These are phyloP conservation scores for Poeciliopsis retropinna DNA, from an alignment of 2,113 vertebrate species.

Conservation along the genomic window DNA sequence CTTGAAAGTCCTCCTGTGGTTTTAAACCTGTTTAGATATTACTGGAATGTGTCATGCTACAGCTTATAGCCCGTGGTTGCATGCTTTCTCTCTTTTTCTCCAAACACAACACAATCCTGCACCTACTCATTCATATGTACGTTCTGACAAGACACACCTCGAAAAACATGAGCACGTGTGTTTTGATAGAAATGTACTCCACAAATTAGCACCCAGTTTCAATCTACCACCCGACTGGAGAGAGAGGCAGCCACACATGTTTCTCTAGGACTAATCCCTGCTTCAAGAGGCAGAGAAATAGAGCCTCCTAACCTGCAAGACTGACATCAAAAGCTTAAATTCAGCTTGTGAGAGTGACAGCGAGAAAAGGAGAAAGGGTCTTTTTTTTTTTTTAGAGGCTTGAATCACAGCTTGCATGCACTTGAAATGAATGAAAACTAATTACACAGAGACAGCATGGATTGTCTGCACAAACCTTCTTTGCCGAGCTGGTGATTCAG, in stretches of 20 bases:
- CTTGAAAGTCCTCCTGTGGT: slow-evolving; percentile 45
- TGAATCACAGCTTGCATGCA: slow-evolving; percentile 17
- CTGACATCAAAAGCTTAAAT: slow-evolving; percentile 15
- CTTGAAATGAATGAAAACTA: slow-evolving; percentile 30
- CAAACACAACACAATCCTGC: neutral
- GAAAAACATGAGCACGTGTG: slow-evolving; percentile 12
- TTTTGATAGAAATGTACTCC: slow-evolving; percentile 35
- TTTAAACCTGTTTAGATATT: slow-evolving; percentile 60
- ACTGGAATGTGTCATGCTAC: slow-evolving; percentile 54
- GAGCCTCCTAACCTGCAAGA: slow-evolving; percentile 24
- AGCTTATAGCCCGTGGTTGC: slow-evolving; percentile 52
- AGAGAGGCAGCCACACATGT: slow-evolving; percentile 20
- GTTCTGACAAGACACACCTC: slow-evolving; percentile 9
- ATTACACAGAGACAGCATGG: slow-evolving; percentile 29
- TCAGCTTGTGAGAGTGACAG: slow-evolving; percentile 1
- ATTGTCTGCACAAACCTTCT: slow-evolving; percentile 22
- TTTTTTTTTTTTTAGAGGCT: slow-evolving; percentile 7
- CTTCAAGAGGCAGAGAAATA: slow-evolving; percentile 5
- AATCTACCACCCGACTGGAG: slow-evolving; percentile 20
- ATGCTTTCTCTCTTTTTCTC: slow-evolving; percentile 3
- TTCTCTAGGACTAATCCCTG: slow-evolving; percentile 19
- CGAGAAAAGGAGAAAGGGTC: slow-evolving; percentile 4
- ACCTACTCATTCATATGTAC: neutral
- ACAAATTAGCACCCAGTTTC: slow-evolving; percentile 41
- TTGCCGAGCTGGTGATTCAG: slow-evolving; percentile 16